Base-by-base conservation (phyloP, 2,113 vertebrate genomes). In the Corythornis vintsioides region DNA sequence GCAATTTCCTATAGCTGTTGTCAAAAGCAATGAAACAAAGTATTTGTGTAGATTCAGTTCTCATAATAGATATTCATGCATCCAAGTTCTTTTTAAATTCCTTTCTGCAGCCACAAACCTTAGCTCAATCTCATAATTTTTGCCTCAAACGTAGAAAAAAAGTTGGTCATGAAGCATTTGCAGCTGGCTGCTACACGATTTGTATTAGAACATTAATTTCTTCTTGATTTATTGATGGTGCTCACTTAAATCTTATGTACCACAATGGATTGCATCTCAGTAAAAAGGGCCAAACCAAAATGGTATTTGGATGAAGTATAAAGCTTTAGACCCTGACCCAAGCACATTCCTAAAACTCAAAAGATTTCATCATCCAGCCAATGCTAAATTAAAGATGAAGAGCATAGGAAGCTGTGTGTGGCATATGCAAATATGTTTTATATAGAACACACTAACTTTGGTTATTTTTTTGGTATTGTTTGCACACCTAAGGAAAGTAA, bases 251-350 rank as follows among this genome's bases (percentile, higher is more conserved):
- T 75, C 80, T 91, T 84, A 81, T 69, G 78, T 45, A 70, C 57
- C 79, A 92, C 4, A 16, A 89, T 78, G 57, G 91, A 92, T 90
- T 92, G 75, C 78, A 61, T 71, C 73, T 93, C 87, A 75, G 87
- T 69, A 88, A 85, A 95, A 93, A 92, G 84, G 83, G 87, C 87
- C 91, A 94, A 94, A 89, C 69, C 78, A 89, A 94, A 92, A 92
- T 88, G 87, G 82, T 88, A 57, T 92, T 94, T 94, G 95, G 87
- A 96, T 88, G 64, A 95, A 95, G 87, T 93, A 89, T 86, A 93
- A 96, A 93, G 87, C 48, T 93, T 86, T 86, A 91, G 82, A 88
- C 29, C n/a, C 79, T 71, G 94, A 94, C 94, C 95, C 93, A 83
- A 67, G 79, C 29, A 56, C 56, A 71, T 85, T 91, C 65, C 60